These are phyloP conservation scores for Trissoscelio sp. DNA, from an alignment of 2,888 invertebrate species.

Conservation along the genomic window DNA sequence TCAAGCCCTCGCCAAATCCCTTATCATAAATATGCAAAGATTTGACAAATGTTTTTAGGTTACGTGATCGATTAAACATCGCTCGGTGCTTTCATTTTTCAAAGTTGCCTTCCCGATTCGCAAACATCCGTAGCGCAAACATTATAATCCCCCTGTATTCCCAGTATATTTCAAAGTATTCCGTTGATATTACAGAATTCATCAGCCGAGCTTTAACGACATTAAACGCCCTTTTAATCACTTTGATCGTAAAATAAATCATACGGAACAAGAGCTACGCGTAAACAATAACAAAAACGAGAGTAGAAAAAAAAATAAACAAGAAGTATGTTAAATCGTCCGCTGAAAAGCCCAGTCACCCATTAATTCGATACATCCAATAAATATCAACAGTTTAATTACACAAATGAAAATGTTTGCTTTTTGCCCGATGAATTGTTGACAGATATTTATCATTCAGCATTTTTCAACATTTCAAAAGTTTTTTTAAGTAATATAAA, in stretches of 20 bases:
- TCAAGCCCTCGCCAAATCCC: slow-evolving; percentile 1
- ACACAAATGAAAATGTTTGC: background rate
- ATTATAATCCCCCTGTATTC: slow-evolving; percentile 32
- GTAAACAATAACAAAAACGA: slow-evolving; percentile 28
- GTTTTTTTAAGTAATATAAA: too few relatives aligned
- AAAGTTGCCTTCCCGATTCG: slow-evolving; percentile 25
- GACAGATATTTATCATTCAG: too few relatives aligned
- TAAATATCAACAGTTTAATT: slow-evolving; percentile 3
- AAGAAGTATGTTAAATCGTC: background rate
- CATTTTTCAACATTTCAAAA: too few relatives aligned
- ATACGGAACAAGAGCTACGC: background rate
- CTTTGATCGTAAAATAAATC: slow-evolving; percentile 37
- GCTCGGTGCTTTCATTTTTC: slow-evolving; percentile 36
- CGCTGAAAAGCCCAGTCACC: slow-evolving; percentile 2
- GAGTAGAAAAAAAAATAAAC: background rate
- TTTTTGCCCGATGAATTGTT: too few relatives aligned
- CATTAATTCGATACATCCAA: slow-evolving; percentile 7
- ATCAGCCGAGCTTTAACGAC: slow-evolving; percentile 25
- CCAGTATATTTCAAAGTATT: slow-evolving; percentile 26
- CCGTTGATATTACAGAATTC: slow-evolving; percentile 27
- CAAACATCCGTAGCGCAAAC: slow-evolving; percentile 32
- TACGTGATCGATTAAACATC: slow-evolving; percentile 37
- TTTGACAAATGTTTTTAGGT: slow-evolving; percentile 39
- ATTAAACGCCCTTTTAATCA: slow-evolving; percentile 33
- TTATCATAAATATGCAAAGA: slow-evolving; percentile 44